Conservation (phyloP, 2,888 invertebrate genomes). For the Geotrupes spiniger region DNA sequence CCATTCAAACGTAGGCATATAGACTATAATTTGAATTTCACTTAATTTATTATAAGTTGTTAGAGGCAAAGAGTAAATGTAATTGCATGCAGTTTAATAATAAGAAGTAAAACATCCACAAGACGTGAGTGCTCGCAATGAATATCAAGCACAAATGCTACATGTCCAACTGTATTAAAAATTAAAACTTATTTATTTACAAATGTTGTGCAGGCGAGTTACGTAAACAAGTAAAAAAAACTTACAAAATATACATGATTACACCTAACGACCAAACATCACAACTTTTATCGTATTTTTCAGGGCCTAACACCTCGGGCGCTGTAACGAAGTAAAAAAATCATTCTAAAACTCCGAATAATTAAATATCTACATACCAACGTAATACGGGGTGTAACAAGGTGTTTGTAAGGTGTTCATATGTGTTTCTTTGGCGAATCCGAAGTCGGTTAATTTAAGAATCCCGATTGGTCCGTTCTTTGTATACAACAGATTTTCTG, state of each 20-base stretch:
- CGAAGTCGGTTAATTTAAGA: slow-evolving; percentile 97
- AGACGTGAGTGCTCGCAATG: too few species aligned
- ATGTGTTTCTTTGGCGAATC: slow-evolving; percentile 94
- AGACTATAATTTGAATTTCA: too few species aligned
- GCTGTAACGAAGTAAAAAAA: slow-evolving; percentile 36
- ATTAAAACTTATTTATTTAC: too few species aligned
- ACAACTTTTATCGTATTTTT: slow-evolving; percentile 98
- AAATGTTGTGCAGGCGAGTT: too few species aligned
- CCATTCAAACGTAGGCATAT: too few species aligned
- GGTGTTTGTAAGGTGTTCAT: slow-evolving; percentile 94
- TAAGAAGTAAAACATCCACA: too few species aligned
- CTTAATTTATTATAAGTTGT: too few species aligned
- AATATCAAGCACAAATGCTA: too few species aligned
- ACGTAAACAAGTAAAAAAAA: too few species aligned
- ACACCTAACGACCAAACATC: slow-evolving; percentile 99
- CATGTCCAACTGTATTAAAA: too few species aligned
- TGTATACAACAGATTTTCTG: slow-evolving; percentile 93
- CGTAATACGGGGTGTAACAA: slow-evolving; percentile 99
- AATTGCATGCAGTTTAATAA: too few species aligned
- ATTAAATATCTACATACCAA: slow-evolving; percentile 63
- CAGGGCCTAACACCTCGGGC: slow-evolving; percentile 85
- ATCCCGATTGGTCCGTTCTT: slow-evolving; percentile 71
- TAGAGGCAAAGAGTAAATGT: too few species aligned
- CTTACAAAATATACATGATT: slow-evolving; percentile 96
- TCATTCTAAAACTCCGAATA: background rate